phyloP scores from a whole-genome alignment of 2,888 invertebrate species.

The Nephrotoma appendiculata region DNA sequence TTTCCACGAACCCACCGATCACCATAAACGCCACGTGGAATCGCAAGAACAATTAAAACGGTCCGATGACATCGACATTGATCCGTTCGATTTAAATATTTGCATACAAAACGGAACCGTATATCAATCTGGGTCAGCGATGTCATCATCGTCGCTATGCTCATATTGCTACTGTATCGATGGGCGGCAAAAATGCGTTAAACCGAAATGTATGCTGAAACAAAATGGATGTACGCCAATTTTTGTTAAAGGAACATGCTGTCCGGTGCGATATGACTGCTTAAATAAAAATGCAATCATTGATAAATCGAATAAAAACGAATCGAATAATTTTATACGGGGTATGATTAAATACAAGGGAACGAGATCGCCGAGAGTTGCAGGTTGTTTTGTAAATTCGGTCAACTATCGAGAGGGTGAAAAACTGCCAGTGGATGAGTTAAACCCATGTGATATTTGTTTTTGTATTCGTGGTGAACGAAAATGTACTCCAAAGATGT shows the following conservation, averaged over 20 bases:
- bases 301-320: neutral
- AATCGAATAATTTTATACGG: neutral
- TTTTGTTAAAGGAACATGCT: slow-evolving; percentile 44
- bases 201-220: slow-evolving; percentile 63
- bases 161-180: slow-evolving; percentile 74
- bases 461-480: slow-evolving; percentile 62
- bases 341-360: neutral
- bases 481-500: slow-evolving; percentile 59
- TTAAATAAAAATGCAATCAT: slow-evolving; percentile 17
- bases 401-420: slow-evolving; percentile 54
- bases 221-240: slow-evolving; percentile 43
- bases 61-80: slow-evolving; percentile 26
- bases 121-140: slow-evolving; percentile 46
- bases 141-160: slow-evolving; percentile 64
- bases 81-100: slow-evolving; percentile 18
- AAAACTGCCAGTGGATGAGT: slow-evolving; percentile 38
- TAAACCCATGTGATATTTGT: slow-evolving; percentile 53
- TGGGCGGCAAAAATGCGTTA: slow-evolving; percentile 59
- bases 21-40: slow-evolving; percentile 23
- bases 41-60: slow-evolving; percentile 26
- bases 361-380: slow-evolving; percentile 24
- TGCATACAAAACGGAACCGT: slow-evolving; percentile 30
- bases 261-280: slow-evolving; percentile 70
- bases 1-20: slow-evolving; percentile 13
- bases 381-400: slow-evolving; percentile 46